Evolutionary conservation across 92 coral and sea anemone species (phyloP).

Genomic region (Scolanthus callimorphus): DNA sequence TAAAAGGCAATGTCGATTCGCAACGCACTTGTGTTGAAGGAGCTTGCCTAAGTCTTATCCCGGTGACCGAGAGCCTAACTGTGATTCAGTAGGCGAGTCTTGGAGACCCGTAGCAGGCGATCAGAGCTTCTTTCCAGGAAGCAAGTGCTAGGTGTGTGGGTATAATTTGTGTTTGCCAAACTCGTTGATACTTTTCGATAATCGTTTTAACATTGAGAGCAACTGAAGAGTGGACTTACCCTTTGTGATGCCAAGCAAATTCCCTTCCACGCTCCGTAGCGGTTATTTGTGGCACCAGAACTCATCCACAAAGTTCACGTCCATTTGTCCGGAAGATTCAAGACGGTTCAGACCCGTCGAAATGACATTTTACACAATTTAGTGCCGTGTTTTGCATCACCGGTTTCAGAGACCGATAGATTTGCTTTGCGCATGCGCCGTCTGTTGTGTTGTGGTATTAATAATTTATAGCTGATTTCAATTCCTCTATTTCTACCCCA

Average conservation of each 20-base stretch:
- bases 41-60: no score
- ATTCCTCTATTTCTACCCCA: constrained; percentile 5
- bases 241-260: not conserved
- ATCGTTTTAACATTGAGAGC: not conserved
- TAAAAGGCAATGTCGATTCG: not conserved
- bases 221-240: not conserved
- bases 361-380: constrained; percentile 1
- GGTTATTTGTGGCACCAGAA: not conserved
- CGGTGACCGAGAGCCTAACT: no score
- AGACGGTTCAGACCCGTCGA: not conserved
- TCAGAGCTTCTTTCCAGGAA: no score
- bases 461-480: constrained; percentile 24
- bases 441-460: constrained; percentile 11
- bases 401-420: not conserved
- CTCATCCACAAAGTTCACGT: not conserved
- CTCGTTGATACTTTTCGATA: constrained; percentile 1
- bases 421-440: constrained; percentile 28
- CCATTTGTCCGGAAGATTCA: not conserved
- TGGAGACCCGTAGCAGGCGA: no score
- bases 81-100: no score
- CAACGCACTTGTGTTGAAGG: no score
- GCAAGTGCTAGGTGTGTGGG: no score
- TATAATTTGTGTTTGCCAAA: not conserved
- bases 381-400: not conserved
- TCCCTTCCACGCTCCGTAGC: not conserved